Conservation (phyloP, 2,113 vertebrate genomes). For the Malaclemys terrapin region DNA sequence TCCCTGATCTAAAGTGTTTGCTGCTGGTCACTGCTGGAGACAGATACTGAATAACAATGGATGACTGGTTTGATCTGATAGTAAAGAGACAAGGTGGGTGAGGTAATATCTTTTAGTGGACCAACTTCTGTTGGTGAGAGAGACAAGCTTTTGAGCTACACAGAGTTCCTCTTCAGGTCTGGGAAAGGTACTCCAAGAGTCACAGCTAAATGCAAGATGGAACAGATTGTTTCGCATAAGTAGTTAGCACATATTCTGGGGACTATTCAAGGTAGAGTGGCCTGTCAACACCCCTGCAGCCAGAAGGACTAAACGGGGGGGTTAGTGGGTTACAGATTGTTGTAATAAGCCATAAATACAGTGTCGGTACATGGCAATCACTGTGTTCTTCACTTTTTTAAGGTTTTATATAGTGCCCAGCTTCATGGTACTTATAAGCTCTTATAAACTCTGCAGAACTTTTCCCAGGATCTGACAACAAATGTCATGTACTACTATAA, state of each 20-base stretch:
- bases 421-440: background rate
- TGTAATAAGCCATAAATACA: background rate
- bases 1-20: background rate
- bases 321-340: background rate
- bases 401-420: background rate
- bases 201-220: no score
- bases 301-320: no score
- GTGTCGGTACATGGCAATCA: background rate
- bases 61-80: background rate
- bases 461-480: background rate
- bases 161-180: no score
- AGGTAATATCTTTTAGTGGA: no score
- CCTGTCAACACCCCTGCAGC: no score
- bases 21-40: background rate
- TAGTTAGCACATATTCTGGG: no score
- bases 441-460: background rate
- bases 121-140: no score
- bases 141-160: no score
- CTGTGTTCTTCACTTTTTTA: background rate
- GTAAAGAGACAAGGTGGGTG: no score
- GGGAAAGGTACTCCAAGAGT: no score
- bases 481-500: background rate
- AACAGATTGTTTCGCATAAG: no score
- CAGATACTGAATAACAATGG: background rate
- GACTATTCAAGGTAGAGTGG: no score